phyloP scores from a whole-genome alignment of 2,113 vertebrate species.

The Serilophus lunatus region DNA sequence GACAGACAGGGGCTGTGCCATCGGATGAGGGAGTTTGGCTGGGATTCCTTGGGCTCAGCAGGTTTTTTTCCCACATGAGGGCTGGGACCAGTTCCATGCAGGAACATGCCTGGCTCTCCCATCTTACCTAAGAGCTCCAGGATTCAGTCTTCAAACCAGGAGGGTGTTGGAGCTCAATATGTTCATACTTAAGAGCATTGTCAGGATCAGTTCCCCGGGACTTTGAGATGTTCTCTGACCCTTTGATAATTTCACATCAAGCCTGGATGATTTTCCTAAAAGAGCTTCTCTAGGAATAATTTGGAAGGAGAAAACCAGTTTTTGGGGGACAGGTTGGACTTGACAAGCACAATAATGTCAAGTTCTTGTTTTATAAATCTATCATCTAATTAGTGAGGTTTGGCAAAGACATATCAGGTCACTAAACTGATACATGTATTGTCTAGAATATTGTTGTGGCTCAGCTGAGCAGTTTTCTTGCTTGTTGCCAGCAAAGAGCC shows the following conservation, averaged over 20 bases:
- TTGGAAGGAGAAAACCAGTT: background rate
- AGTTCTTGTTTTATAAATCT: background rate
- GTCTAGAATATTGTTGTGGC: background rate
- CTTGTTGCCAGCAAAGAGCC: background rate
- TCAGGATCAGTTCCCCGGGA: background rate
- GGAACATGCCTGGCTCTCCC: background rate
- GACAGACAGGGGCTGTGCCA: rapidly evolving
- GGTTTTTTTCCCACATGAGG: background rate
- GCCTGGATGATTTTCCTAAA: background rate
- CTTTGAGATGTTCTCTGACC: background rate
- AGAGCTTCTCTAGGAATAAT: background rate
- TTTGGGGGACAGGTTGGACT: background rate
- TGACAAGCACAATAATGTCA: background rate
- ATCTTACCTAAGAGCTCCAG: background rate
- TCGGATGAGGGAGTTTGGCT: background rate
- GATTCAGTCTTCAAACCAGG: background rate
- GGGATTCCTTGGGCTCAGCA: background rate
- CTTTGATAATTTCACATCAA: background rate
- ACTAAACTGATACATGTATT: rapidly evolving
- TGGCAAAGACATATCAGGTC: background rate
- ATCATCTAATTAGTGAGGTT: background rate
- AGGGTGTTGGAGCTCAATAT: background rate
- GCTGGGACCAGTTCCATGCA: background rate
- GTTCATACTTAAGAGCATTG: background rate
- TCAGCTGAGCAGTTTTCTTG: background rate